Percentiles rank a stretch among this genome's conserved stretches.
phyloP scores from a whole-genome alignment of 2,888 invertebrate genomes.

The Pristionchus exspectatus region DNA sequence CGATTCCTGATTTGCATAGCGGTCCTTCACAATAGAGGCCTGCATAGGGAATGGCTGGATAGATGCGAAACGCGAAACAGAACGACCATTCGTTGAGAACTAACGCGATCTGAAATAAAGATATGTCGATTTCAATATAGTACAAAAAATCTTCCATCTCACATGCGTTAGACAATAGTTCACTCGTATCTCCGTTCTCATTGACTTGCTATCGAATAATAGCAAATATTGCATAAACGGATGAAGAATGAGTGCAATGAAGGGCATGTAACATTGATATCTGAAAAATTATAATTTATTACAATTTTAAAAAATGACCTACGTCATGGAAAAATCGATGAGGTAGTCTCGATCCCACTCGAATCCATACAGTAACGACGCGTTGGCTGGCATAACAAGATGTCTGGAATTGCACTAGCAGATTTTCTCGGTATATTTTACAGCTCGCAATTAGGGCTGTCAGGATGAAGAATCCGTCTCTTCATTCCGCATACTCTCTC shows the following conservation, averaged over 20 bases:
- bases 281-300: background rate
- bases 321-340: background rate
- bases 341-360: background rate
- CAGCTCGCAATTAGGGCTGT: no score
- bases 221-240: background rate
- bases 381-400: background rate
- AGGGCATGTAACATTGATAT: background rate
- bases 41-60: background rate
- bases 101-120: background rate
- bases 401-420: background rate
- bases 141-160: background rate
- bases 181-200: background rate
- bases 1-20: background rate
- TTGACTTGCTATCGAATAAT: background rate
- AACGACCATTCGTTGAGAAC: slow-evolving; percentile 2
- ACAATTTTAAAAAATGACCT: background rate
- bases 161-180: background rate
- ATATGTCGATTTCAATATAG: background rate
- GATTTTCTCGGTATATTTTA: background rate
- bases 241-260: background rate
- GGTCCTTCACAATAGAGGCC: slow-evolving; percentile 12
- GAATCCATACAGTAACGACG: background rate
- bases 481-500: no score
- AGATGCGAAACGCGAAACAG: background rate
- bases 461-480: no score